Conservation (phyloP, 2,888 invertebrate genomes). For the Caenorhabditis becei region DNA sequence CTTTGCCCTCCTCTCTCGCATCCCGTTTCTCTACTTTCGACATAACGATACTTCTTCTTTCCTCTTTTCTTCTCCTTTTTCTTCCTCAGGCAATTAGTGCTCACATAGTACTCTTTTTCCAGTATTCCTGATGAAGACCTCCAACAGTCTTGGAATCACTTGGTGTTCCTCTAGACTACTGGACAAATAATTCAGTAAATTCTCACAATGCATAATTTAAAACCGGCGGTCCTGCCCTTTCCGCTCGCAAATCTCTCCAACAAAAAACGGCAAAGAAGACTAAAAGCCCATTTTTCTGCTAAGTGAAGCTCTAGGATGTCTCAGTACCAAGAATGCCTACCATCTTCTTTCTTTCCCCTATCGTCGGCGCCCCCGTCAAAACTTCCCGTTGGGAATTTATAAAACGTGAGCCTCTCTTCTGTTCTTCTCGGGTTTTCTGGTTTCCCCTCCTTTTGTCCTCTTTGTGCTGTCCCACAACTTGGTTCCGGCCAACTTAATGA, state of each 20-base stretch:
- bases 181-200: background rate
- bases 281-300: background rate
- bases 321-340: constrained; percentile 9
- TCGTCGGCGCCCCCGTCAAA: constrained; percentile 54
- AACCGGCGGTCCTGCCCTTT: background rate
- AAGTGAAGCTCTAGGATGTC: background rate
- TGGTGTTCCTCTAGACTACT: background rate
- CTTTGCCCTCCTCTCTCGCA: constrained; percentile 46
- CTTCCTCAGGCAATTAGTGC: constrained; percentile 58
- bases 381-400: constrained; percentile 64
- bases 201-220: background rate
- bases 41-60: constrained; percentile 51
- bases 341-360: constrained; percentile 21
- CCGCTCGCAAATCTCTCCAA: background rate
- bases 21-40: constrained; percentile 49
- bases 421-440: constrained; percentile 38
- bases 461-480: constrained; percentile 17
- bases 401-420: constrained; percentile 58
- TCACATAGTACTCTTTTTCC: constrained; percentile 34
- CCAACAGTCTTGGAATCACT: background rate
- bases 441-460: constrained; percentile 31
- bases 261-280: background rate
- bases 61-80: constrained; percentile 26
- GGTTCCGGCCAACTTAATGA: no score
- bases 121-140: constrained; percentile 17